These are phyloP conservation scores for Callitettix versicolor DNA, from an alignment of 1,140 invertebrate species.

Conservation along the genomic window DNA sequence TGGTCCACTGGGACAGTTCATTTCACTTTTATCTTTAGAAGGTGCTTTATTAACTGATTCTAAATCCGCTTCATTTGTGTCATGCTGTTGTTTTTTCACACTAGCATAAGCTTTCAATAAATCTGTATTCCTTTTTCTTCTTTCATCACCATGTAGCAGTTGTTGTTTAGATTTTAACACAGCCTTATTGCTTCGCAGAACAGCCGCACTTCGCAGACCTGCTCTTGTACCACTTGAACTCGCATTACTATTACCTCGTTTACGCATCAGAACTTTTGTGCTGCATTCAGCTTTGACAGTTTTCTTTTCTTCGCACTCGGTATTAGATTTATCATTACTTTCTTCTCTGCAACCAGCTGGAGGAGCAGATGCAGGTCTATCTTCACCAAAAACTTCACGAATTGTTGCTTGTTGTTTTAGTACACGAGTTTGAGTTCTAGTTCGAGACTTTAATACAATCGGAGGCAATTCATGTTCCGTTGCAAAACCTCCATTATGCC, in stretches of 20 bases:
- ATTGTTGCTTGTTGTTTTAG: slow-evolving; percentile 66
- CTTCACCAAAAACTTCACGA: slow-evolving; percentile 65
- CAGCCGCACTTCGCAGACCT: slow-evolving; percentile 18
- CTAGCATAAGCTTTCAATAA: slow-evolving; percentile 35
- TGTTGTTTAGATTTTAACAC: slow-evolving; percentile 39
- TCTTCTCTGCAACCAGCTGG: slow-evolving; percentile 33
- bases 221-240: slow-evolving; percentile 8
- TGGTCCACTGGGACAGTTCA: background rate
- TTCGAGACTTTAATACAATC: slow-evolving; percentile 58
- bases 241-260: slow-evolving; percentile 7
- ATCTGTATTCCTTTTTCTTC: slow-evolving; percentile 40
- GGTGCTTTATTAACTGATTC: slow-evolving; percentile 29
- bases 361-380: slow-evolving; percentile 52
- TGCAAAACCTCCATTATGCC: slow-evolving; percentile 43
- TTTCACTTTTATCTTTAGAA: slow-evolving; percentile 25
- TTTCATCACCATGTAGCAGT: slow-evolving; percentile 31
- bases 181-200: slow-evolving; percentile 44
- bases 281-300: slow-evolving; percentile 13
- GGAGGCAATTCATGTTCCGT: slow-evolving; percentile 51
- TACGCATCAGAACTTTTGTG: slow-evolving; percentile 11
- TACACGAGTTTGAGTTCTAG: slow-evolving; percentile 61
- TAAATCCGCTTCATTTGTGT: slow-evolving; percentile 27
- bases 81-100: background rate
- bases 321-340: slow-evolving; percentile 26
- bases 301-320: slow-evolving; percentile 24